phyloP scores from a whole-genome alignment of 2,113 vertebrate genomes.

The Todiramphus chloris region DNA sequence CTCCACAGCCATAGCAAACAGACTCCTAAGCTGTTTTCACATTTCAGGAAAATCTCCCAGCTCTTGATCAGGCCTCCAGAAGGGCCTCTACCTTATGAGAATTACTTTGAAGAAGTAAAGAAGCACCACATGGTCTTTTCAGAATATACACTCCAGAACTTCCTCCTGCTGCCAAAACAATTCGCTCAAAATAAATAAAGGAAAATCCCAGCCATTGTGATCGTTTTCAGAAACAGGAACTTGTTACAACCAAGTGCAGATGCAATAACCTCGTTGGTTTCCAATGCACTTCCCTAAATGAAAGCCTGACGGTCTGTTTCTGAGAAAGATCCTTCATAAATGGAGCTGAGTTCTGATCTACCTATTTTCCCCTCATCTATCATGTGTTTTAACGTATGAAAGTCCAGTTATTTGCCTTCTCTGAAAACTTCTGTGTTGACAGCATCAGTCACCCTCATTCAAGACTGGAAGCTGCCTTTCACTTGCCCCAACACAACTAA shows the following conservation, averaged over 20 bases:
- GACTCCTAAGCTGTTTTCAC: not conserved
- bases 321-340: not conserved
- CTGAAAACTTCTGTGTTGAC: not conserved
- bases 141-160: not conserved
- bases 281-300: slow-evolving; percentile 6
- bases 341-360: not conserved
- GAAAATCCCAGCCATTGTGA: slow-evolving; percentile 15
- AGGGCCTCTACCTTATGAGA: not conserved
- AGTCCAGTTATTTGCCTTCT: not conserved
- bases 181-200: not conserved
- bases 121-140: not conserved
- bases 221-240: slow-evolving; percentile 18
- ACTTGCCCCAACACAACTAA: not conserved
- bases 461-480: not conserved
- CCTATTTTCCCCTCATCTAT: not conserved
- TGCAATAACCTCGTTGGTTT: not conserved
- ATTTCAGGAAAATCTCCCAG: not conserved
- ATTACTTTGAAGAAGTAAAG: slow-evolving; percentile 1
- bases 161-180: not conserved
- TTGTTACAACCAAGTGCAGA: not conserved
- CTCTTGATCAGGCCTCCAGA: not conserved
- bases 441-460: not conserved
- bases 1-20: not conserved
- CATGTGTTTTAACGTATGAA: not conserved
- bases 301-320: not conserved